phyloP scores from a whole-genome alignment of 2,113 vertebrate genomes.

The Fulica atra region DNA sequence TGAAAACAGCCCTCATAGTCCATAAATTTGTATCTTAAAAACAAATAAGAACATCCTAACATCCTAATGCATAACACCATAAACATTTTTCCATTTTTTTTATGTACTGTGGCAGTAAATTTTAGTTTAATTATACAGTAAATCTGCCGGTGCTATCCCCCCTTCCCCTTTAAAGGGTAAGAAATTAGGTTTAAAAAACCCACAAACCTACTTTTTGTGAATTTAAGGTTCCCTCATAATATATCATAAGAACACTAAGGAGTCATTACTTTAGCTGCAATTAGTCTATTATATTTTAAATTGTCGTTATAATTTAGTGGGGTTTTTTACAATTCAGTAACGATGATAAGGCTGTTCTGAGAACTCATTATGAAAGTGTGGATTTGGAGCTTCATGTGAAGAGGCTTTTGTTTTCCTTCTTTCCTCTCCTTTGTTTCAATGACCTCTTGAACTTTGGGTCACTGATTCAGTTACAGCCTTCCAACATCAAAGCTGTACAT shows the following conservation, averaged over 20 bases:
- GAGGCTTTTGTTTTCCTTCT: slow-evolving; percentile 50
- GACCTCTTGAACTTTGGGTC: slow-evolving; percentile 63
- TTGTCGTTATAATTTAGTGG: neutral
- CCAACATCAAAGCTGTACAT: slow-evolving; percentile 26
- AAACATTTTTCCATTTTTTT: neutral
- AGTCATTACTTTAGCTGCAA: slow-evolving; percentile 17
- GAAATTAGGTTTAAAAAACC: neutral
- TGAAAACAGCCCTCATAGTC: neutral
- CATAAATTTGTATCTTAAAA: neutral
- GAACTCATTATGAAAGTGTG: slow-evolving; percentile 55
- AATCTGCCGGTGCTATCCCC: neutral
- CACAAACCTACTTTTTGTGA: neutral
- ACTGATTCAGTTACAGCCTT: slow-evolving; percentile 54
- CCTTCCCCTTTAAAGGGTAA: neutral
- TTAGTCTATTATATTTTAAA: slow-evolving; percentile 17
- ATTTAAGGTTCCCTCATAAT: neutral
- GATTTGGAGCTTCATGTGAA: slow-evolving; percentile 48
- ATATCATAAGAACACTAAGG: neutral
- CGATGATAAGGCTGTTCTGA: slow-evolving; percentile 49
- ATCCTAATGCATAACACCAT: neutral
- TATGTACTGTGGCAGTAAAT: neutral
- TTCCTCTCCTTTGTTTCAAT: slow-evolving; percentile 29
- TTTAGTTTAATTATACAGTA: neutral
- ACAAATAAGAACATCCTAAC: neutral
- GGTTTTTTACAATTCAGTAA: neutral